Evolutionary conservation across 2,888 invertebrate genomes (phyloP), one percentile per base, ranked within the genome.

Genomic region (Hylaea fasciaria): DNA sequence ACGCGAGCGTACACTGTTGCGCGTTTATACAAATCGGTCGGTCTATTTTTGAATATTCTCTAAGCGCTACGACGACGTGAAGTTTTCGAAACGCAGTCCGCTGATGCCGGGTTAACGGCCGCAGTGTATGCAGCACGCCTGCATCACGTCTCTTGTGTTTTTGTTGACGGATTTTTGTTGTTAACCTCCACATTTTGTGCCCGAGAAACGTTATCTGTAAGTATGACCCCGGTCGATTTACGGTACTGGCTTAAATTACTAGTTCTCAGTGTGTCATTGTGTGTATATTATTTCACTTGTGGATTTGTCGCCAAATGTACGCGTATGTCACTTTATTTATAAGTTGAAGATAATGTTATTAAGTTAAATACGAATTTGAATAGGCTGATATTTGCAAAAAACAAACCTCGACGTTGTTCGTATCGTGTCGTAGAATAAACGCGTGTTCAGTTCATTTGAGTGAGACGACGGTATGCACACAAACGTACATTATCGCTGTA

Each of bases 1-100:
- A 74, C 77, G 80, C 72, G 72, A 76, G 77, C 79, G 75, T 76
- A 76, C 79, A 80, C 74, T 78, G 81, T 83, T 76, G 80, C 84
- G 82, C 83, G 85, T 86, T 85, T 82, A 76, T 80, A 77, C 79
- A 72, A 81, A 77, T 81, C 79, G 76, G 83, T 85, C 85, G 83
- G 83, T 91, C 92, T 91, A 92, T 92, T 92, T 92, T 91, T 91
- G 91, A 91, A 89, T 91, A 89, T 89, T 86, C 87, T 89, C 86
- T 88, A 88, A 91, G 89, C 91, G 86, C 86, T 85, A 83, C 85
- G 78, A 81, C 86, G 78, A 81, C 80, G 86, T 85, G 82, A 89
- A 90, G 90, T 92, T 91, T 91, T 91, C 89, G 90, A 91, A 91
- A 91, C 91, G 90, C 88, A 88, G 82, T 80, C 83, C 85, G 82